Base-by-base conservation (phyloP, 2,113 vertebrate genomes). In the Hoplias malabaricus region DNA sequence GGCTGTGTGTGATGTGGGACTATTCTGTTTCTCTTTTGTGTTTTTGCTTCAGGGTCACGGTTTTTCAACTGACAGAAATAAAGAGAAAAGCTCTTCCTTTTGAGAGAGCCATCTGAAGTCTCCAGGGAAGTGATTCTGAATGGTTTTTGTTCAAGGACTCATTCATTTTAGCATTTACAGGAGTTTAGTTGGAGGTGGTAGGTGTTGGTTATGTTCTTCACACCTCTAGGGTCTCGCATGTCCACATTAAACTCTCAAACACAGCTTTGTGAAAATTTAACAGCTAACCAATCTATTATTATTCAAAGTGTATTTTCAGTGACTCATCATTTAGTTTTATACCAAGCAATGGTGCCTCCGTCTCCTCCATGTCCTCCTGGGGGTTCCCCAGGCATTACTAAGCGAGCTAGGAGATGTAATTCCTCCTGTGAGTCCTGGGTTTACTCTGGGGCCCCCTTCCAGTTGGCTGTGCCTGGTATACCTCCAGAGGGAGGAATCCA, bases 1-100 rank as follows among this genome's bases (percentile, higher is more conserved):
- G 36, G 36, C 53, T 38, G 46, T 65, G 6, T 82, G 29, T 75
- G 71, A 74, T 69, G 63, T 75, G 76, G 66, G 33, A 40, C 10
- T 11, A 16, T 54, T 82, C 42, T 9, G 63, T 69, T 50, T 79
- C 27, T 38, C 29, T 70, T 59, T 63, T 13, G 1, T 46, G 5
- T 43, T 36, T 79, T 78, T 46, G 21, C 21, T 40, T 38, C 5
- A 9, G 11, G 50, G 69, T 75, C 46, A 43, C 31, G 63, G 56
- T 82, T 75, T 73, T 65, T 42, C 56, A 38, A n/a, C 59, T 54
- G 42, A 14, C 25, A 1, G 9, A 56, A 5, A 31, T 1, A 61
- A 19, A 48, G 6, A 11, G 31, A 33, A 63, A 10, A 36, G n/a
- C 33, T 9, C 19, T 10, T 34, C 31, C 4, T 33, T 34, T 27